Conservation (phyloP, 2,113 vertebrate genomes). For the Nothocercus julius region DNA sequence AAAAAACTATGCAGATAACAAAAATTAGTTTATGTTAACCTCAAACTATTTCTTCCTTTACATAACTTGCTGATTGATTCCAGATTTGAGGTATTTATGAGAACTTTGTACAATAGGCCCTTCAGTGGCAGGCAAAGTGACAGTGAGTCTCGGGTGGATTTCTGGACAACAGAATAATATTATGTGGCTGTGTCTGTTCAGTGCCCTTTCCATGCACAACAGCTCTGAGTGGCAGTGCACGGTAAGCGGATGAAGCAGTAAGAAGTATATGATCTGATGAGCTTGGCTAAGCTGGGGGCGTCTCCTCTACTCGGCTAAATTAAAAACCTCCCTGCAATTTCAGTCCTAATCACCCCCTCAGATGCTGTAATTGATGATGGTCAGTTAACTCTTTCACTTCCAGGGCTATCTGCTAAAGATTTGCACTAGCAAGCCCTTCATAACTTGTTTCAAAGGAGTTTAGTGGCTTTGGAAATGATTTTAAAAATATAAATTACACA, state of each 20-base stretch:
- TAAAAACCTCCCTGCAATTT: conserved; percentile 85
- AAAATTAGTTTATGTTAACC: not conserved
- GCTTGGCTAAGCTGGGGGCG: conserved; percentile 66
- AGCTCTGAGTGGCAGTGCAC: conserved; percentile 62
- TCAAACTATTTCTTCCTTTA: not conserved
- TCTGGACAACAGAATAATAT: conserved; percentile 44
- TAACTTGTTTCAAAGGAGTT: not conserved
- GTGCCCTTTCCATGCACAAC: conserved; percentile 63
- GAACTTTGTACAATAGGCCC: not conserved
- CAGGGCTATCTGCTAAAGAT: not conserved
- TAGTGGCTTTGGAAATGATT: not conserved
- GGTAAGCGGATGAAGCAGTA: conserved; percentile 69
- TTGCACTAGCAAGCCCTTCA: not conserved
- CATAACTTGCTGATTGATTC: not conserved
- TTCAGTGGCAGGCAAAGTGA: not conserved
- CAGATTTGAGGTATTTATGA: not conserved
- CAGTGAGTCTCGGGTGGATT: conserved; percentile 14
- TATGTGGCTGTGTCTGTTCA: conserved; percentile 4
- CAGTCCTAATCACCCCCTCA: conserved; percentile 82
- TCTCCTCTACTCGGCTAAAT: conserved; percentile 78
- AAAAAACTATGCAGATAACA: not conserved
- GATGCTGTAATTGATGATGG: conserved; percentile 80
- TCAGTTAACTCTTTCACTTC: conserved; percentile 77
- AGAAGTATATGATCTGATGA: conserved; percentile 81
- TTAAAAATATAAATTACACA: not conserved